A percentile compares a stretch with the other conserved stretches of the same genome.
phyloP scores from a whole-genome alignment of 2,888 invertebrate genomes.

The Synergus laeviventris region DNA sequence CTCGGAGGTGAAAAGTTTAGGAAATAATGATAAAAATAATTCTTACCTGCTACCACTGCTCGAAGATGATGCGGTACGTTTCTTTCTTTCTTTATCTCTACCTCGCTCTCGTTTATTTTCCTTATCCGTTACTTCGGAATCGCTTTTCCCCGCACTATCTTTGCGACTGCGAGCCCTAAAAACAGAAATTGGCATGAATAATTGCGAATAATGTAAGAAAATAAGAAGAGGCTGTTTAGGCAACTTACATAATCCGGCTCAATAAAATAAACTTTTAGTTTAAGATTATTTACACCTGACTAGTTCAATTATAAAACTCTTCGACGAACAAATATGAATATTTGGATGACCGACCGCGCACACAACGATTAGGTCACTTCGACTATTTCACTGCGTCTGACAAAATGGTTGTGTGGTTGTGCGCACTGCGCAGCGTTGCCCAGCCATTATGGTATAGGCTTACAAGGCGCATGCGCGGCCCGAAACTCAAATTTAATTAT shows the following conservation, averaged over 20 bases:
- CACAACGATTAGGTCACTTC: conserved; percentile 16
- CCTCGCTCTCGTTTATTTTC: conserved; percentile 84
- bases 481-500: no score
- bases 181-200: conserved; percentile 9
- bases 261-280: neutral
- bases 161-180: conserved; percentile 87
- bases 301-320: conserved; percentile 12
- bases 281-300: conserved; percentile 19
- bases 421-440: no score
- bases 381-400: conserved; percentile 7
- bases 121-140: conserved; percentile 83
- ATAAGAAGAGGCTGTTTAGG: neutral
- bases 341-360: neutral
- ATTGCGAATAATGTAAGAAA: neutral
- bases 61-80: conserved; percentile 86
- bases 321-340: neutral
- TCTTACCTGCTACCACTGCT: conserved; percentile 88
- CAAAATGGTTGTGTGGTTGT: no score
- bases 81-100: conserved; percentile 80
- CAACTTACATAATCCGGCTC: conserved; percentile 21
- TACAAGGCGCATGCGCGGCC: no score
- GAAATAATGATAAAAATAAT: neutral
- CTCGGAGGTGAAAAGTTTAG: neutral
- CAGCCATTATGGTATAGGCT: no score
- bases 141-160: conserved; percentile 75